Evolutionary conservation across 1,140 invertebrate species (phyloP).

Genomic region (Muscidifurax raptorellus): DNA sequence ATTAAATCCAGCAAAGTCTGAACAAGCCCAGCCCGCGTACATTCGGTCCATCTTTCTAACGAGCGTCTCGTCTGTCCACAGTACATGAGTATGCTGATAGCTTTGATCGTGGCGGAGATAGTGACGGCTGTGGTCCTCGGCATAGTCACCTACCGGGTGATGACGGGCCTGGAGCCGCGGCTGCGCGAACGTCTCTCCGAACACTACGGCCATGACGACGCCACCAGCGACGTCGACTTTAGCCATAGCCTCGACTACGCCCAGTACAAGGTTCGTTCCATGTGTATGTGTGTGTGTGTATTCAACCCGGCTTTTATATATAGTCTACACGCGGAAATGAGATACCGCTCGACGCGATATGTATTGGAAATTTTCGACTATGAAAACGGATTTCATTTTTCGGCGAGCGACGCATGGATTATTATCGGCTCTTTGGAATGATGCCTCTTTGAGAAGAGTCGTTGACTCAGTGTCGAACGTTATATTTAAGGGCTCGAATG

Average conservation of each 20-base stretch:
- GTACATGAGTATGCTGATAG: constrained; percentile 76
- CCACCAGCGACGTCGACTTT: constrained; percentile 67
- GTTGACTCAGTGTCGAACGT: no score
- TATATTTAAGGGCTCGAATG: no score
- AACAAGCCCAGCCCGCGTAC: no score
- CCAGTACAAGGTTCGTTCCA: constrained; percentile 73
- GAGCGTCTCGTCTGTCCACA: constrained; percentile 50
- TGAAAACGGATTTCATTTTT: not conserved
- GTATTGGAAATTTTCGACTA: not conserved
- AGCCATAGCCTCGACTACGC: constrained; percentile 76
- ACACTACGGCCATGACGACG: constrained; percentile 72
- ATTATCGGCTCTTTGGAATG: no score
- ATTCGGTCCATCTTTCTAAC: no score
- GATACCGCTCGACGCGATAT: not conserved
- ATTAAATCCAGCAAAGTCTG: no score
- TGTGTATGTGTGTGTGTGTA: not conserved
- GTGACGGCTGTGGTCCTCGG: constrained; percentile 64
- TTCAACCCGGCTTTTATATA: no score
- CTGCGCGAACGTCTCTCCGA: constrained; percentile 68
- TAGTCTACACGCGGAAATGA: not conserved
- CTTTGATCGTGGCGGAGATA: constrained; percentile 71
- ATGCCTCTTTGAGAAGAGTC: no score
- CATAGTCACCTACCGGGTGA: constrained; percentile 68
- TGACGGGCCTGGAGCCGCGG: constrained; percentile 69
- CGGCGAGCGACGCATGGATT: no score